Percentiles rank a stretch among this genome's conserved stretches.
Evolutionary conservation across 2,113 vertebrate species (phyloP).

Genomic region (Phylloscopus whistleri): DNA sequence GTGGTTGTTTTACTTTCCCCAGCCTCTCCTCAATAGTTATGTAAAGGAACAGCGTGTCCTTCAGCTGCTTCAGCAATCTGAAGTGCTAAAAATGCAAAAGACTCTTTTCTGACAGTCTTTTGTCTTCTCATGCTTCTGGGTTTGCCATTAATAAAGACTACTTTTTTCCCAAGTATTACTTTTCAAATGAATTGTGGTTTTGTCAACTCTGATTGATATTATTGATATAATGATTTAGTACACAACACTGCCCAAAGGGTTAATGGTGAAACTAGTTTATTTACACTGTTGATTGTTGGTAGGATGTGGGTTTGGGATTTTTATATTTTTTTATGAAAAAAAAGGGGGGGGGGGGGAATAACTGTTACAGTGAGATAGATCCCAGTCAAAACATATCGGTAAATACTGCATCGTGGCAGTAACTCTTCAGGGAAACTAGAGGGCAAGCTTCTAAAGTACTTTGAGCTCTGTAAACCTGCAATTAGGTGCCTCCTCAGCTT

Average conservation of each 20-base stretch:
- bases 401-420: neutral
- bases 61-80: neutral
- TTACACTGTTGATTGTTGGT: neutral
- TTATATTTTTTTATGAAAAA: no score
- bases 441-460: slow-evolving; percentile 55
- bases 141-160: neutral
- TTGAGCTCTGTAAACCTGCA: neutral
- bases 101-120: neutral
- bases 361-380: neutral
- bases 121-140: neutral
- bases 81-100: neutral
- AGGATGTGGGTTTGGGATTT: neutral
- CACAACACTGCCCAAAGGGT: neutral
- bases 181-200: neutral
- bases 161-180: neutral
- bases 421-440: slow-evolving; percentile 27
- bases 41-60: neutral
- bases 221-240: neutral
- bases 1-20: neutral
- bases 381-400: fast-evolving
- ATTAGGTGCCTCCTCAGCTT: neutral
- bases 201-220: neutral
- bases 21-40: neutral
- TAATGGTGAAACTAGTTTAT: neutral
- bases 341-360: neutral